Percentiles rank a stretch among this genome's conserved stretches.
Evolutionary conservation across 2,888 invertebrate species (phyloP).

Genomic region (Tortricodes alternella): DNA sequence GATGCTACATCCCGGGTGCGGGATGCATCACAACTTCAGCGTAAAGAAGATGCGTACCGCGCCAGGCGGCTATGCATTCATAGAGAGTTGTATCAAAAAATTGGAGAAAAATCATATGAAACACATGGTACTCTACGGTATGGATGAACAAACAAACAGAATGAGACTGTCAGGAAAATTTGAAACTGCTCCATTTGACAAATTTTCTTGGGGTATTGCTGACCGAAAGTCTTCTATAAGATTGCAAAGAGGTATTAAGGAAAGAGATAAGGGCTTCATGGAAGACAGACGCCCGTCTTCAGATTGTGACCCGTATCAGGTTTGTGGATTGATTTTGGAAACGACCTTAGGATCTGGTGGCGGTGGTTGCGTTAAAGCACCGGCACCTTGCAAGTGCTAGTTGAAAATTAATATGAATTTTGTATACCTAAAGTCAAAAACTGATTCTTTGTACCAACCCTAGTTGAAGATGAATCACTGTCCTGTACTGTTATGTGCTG

Average conservation of each 20-base stretch:
- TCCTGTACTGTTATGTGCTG: no score
- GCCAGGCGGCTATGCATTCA: conserved; percentile 87
- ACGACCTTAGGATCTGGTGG: conserved; percentile 51
- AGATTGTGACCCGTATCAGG: conserved; percentile 93
- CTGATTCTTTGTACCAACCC: no score
- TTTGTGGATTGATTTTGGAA: conserved; percentile 78
- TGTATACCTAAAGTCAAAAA: no score
- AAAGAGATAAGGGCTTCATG: conserved; percentile 94
- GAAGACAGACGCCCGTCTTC: conserved; percentile 96
- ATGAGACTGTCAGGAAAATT: conserved; percentile 96
- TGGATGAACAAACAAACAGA: conserved; percentile 95
- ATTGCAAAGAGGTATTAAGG: conserved; percentile 93
- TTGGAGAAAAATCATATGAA: conserved; percentile 93
- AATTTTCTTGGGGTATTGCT: conserved; percentile 95
- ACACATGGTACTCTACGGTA: conserved; percentile 96
- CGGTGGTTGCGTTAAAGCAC: no score
- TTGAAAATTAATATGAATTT: no score
- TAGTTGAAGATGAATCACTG: no score
- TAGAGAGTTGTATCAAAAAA: conserved; percentile 95
- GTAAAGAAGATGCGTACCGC: conserved; percentile 91
- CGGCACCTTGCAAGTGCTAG: neutral
- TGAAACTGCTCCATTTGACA: conserved; percentile 97
- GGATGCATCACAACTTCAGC: conserved; percentile 96
- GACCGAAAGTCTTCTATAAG: conserved; percentile 96
- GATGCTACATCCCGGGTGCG: conserved; percentile 92